Conservation (phyloP, 2,888 invertebrate genomes). For the Abrostola tripartita region DNA sequence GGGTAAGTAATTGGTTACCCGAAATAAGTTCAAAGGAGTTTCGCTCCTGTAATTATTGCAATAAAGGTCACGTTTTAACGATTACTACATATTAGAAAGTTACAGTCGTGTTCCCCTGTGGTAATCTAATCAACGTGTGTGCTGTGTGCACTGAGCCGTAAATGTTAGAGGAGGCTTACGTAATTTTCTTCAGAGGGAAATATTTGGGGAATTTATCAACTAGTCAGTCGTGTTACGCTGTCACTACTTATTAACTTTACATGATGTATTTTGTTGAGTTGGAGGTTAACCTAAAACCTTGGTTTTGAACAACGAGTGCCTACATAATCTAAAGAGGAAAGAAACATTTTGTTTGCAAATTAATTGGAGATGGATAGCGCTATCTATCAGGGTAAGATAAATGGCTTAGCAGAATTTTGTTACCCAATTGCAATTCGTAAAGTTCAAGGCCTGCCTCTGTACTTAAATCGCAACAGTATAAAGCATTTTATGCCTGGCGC, state of each 20-base stretch:
- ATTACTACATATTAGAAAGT: conserved; percentile 51
- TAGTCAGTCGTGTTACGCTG: conserved; percentile 20
- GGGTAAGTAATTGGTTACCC: conserved; percentile 49
- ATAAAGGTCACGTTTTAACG: conserved; percentile 54
- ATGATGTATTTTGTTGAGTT: conserved; percentile 20
- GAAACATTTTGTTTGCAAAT: too few species aligned
- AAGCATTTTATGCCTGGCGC: too few species aligned
- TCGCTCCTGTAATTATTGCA: conserved; percentile 45
- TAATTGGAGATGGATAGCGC: too few species aligned
- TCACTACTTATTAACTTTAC: conserved; percentile 32
- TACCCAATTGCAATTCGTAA: too few species aligned
- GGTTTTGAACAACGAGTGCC: conserved; percentile 11
- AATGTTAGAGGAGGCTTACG: conserved; percentile 33
- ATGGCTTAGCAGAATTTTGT: too few species aligned
- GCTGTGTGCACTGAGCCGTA: conserved; percentile 40
- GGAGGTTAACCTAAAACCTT: conserved; percentile 4
- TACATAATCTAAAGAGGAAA: too few species aligned
- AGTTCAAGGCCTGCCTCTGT: too few species aligned
- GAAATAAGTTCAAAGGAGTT: conserved; percentile 50
- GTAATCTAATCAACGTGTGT: conserved; percentile 55
- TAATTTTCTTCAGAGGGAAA: conserved; percentile 39
- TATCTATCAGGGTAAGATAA: too few species aligned
- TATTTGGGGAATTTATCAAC: conserved; percentile 40
- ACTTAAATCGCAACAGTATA: too few species aligned
- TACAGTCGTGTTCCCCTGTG: conserved; percentile 43